Evolutionary conservation across 2,888 invertebrate genomes (phyloP).

Genomic region (Oxyscelio sp.): DNA sequence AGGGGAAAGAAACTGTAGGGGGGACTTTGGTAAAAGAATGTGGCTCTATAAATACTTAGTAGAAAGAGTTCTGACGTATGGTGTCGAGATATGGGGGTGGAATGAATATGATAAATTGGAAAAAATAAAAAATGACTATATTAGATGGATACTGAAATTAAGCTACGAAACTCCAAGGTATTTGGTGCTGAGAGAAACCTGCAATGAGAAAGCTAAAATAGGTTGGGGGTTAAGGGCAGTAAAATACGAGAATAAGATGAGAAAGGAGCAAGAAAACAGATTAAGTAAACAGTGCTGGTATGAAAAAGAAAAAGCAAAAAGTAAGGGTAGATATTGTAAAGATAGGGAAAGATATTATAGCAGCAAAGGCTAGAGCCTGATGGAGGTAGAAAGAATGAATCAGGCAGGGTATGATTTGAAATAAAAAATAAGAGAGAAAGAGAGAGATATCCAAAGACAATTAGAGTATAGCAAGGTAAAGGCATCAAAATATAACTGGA

Average conservation of each 20-base stretch:
- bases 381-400: too few species aligned
- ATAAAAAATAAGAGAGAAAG: too few species aligned
- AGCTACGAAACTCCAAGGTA: not conserved
- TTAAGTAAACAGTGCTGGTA: slow-evolving; percentile 2
- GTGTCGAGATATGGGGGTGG: slow-evolving; percentile 45
- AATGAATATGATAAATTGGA: slow-evolving; percentile 21
- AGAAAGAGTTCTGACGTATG: slow-evolving; percentile 34
- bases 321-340: too few species aligned
- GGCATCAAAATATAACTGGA: too few species aligned
- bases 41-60: too few species aligned
- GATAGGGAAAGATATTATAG: too few species aligned
- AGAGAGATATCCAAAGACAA: not conserved
- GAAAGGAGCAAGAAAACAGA: not conserved
- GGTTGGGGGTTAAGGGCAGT: not conserved
- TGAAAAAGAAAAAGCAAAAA: not conserved
- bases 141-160: slow-evolving; percentile 30
- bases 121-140: slow-evolving; percentile 26
- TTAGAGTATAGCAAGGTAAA: too few species aligned
- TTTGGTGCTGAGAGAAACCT: not conserved
- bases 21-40: too few species aligned
- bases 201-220: not conserved
- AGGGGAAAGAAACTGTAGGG: too few species aligned
- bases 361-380: too few species aligned
- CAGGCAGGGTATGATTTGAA: too few species aligned
- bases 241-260: slow-evolving; percentile 17